Evolutionary conservation across 2,888 invertebrate genomes (phyloP).

Genomic region (Orchestes rusci): DNA sequence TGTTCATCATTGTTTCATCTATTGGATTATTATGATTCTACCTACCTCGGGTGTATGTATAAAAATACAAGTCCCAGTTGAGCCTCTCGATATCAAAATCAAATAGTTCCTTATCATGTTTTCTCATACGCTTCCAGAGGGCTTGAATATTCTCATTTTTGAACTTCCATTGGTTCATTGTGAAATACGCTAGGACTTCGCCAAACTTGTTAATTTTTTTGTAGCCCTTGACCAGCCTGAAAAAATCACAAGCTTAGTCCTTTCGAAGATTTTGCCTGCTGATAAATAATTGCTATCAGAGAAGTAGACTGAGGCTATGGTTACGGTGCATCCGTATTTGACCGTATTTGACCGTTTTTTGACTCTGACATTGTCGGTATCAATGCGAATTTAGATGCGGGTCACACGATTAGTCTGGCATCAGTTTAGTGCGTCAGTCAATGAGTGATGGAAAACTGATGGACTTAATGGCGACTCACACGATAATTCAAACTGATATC

Average conservation of each 20-base stretch:
- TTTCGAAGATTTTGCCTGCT: background rate
- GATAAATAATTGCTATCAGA: background rate
- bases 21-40: background rate
- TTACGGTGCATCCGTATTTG: too few species aligned
- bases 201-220: slow-evolving; percentile 30
- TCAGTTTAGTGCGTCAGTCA: too few species aligned
- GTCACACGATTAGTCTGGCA: too few species aligned
- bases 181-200: slow-evolving; percentile 54
- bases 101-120: slow-evolving; percentile 50
- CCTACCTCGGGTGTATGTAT: slow-evolving; percentile 27
- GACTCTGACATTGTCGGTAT: too few species aligned
- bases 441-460: too few species aligned
- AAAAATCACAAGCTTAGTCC: slow-evolving; percentile 3
- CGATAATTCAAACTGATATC: too few species aligned
- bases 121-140: slow-evolving; percentile 53
- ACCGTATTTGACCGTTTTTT: too few species aligned
- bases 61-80: slow-evolving; percentile 57
- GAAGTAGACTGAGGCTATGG: too few species aligned
- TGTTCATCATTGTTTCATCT: too few species aligned
- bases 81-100: slow-evolving; percentile 65
- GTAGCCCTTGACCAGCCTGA: slow-evolving; percentile 30
- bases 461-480: too few species aligned
- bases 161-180: slow-evolving; percentile 70
- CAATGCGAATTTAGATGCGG: too few species aligned
- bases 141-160: slow-evolving; percentile 51